Conservation (phyloP, 1,140 invertebrate genomes). For the Fopius arisanus region DNA sequence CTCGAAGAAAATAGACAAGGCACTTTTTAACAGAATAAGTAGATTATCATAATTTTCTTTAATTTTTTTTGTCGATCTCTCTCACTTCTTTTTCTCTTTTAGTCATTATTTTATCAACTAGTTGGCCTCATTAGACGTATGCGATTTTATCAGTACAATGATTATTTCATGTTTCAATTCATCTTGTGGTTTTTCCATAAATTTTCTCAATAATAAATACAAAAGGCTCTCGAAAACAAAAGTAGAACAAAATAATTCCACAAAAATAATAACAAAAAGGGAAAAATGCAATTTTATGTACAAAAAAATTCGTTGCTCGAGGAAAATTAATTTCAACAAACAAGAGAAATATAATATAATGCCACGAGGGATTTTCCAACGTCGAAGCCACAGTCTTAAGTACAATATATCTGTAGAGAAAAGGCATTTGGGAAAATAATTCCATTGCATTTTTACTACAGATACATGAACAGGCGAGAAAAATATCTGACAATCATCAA, state of each 20-base stretch:
- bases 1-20: conserved; percentile 63
- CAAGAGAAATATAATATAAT: conserved; percentile 5
- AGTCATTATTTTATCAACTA: conserved; percentile 53
- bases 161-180: conserved; percentile 27
- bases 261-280: conserved; percentile 32
- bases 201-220: conserved; percentile 32
- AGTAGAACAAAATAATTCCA: conserved; percentile 37
- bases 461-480: conserved; percentile 48
- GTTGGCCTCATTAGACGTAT: conserved; percentile 57
- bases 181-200: neutral
- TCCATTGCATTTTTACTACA: conserved; percentile 47
- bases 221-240: conserved; percentile 38
- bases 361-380: neutral
- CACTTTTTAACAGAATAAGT: conserved; percentile 61
- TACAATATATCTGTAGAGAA: conserved; percentile 51
- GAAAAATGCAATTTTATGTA: conserved; percentile 54
- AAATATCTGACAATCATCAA: conserved; percentile 19
- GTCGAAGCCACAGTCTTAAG: conserved; percentile 52
- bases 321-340: neutral
- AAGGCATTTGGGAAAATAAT: neutral
- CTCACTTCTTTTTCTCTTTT: conserved; percentile 13
- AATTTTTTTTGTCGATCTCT: conserved; percentile 12
- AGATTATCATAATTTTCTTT: conserved; percentile 20
- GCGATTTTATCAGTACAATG: conserved; percentile 36
- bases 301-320: conserved; percentile 37